Evolutionary conservation across 2,797 vertebrate genomes (phyloP).

Genomic region (Crenuchus spilurus): DNA sequence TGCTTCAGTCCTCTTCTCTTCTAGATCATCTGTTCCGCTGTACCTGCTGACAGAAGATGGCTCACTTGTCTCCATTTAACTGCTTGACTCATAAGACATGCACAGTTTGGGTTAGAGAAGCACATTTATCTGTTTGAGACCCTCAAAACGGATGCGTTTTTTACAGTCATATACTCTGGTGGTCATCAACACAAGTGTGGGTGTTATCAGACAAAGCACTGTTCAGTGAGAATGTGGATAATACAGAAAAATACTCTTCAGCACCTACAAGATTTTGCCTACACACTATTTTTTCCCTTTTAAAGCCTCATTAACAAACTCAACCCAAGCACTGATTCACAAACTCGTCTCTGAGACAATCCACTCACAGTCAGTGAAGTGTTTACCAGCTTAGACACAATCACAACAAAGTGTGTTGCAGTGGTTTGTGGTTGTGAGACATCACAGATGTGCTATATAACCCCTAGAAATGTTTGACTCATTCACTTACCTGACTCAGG

Average conservation of each 20-base stretch:
- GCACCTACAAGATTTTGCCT: constrained; percentile 16
- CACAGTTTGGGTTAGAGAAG: not conserved
- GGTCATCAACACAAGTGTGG: not conserved
- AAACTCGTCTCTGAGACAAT: constrained; percentile 26
- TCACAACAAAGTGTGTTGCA: not conserved
- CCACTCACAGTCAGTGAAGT: constrained; percentile 15
- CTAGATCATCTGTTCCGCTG: not conserved
- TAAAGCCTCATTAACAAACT: constrained; percentile 48
- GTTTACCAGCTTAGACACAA: not conserved
- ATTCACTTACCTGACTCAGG: not conserved
- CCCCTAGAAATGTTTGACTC: constrained; percentile 43
- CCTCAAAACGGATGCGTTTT: not conserved
- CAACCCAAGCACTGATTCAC: constrained; percentile 24
- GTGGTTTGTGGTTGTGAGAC: not conserved
- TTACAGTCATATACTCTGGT: not conserved
- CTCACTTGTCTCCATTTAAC: not conserved
- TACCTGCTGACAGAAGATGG: not conserved
- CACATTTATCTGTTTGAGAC: not conserved
- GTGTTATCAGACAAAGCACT: not conserved
- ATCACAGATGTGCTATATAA: constrained; percentile 20
- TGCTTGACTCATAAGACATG: not conserved
- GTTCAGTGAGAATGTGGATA: not conserved
- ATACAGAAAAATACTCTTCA: constrained; percentile 11
- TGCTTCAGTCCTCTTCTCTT: not conserved
- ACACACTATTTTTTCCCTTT: constrained; percentile 31